A percentile compares a stretch with the other conserved stretches of the same genome.
Evolutionary conservation across 2,113 vertebrate genomes (phyloP).

Genomic region (Centropus unirufus): DNA sequence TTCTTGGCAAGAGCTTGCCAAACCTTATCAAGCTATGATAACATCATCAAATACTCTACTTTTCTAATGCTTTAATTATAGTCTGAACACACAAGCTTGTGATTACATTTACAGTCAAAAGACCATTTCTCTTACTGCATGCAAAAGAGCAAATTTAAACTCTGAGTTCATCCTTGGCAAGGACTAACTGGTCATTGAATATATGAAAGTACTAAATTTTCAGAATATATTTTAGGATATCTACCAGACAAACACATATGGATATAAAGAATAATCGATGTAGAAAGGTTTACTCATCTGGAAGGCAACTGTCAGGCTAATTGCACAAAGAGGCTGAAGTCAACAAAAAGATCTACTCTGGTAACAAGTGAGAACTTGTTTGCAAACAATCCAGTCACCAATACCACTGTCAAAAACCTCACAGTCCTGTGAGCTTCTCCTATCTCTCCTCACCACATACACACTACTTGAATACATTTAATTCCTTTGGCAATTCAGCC

Average conservation of each 20-base stretch:
- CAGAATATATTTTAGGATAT: not conserved
- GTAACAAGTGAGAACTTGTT: not conserved
- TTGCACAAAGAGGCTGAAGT: not conserved
- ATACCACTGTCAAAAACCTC: not conserved
- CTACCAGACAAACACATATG: not conserved
- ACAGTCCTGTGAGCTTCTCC: not conserved
- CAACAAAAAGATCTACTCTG: not conserved
- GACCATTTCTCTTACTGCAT: not conserved
- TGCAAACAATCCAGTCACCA: not conserved
- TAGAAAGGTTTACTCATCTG: not conserved
- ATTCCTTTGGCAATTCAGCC: not conserved
- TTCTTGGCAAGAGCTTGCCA: not conserved
- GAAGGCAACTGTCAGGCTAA: not conserved
- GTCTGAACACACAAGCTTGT: not conserved
- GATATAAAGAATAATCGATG: not conserved
- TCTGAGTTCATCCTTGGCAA: not conserved
- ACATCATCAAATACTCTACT: not conserved
- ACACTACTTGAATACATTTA: not conserved
- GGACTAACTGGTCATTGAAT: not conserved
- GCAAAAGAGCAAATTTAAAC: not conserved
- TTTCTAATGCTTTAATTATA: not conserved
- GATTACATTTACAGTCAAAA: conserved; percentile 12
- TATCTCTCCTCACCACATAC: not conserved
- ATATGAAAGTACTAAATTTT: not conserved
- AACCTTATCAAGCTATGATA: not conserved